These are phyloP conservation scores for Loxodonta africana DNA, from an alignment of 2,113 vertebrate species.

Conservation along the genomic window DNA sequence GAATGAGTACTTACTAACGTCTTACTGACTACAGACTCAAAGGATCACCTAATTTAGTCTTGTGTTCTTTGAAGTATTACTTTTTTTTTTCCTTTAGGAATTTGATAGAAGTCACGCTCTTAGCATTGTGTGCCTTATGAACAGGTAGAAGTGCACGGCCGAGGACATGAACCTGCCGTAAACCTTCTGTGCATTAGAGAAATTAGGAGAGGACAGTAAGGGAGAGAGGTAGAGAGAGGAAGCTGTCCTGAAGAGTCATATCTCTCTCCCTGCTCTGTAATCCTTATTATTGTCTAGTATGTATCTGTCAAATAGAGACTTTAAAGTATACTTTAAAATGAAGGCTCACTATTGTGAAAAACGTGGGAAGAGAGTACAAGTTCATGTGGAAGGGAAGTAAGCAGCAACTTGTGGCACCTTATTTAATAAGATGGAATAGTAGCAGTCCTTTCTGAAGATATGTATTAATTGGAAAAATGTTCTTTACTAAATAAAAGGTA, in stretches of 20 bases:
- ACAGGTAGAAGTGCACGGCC: background rate
- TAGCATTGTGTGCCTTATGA: background rate
- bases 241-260: constrained; percentile 16
- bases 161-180: background rate
- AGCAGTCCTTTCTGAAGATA: background rate
- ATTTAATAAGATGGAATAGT: background rate
- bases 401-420: background rate
- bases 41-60: background rate
- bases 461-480: background rate
- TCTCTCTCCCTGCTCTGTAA: background rate
- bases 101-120: background rate
- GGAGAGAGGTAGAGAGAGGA: background rate
- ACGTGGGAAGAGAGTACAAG: background rate
- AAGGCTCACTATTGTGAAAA: background rate
- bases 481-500: background rate
- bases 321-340: background rate
- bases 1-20: constrained; percentile 42
- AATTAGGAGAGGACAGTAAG: background rate
- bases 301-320: background rate
- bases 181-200: background rate
- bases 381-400: background rate
- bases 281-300: background rate
- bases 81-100: constrained; percentile 33
- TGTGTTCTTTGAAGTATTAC: background rate
- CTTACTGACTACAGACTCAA: background rate